phyloP scores from a whole-genome alignment of 2,888 invertebrate genomes.

The Lasius fuliginosus region DNA sequence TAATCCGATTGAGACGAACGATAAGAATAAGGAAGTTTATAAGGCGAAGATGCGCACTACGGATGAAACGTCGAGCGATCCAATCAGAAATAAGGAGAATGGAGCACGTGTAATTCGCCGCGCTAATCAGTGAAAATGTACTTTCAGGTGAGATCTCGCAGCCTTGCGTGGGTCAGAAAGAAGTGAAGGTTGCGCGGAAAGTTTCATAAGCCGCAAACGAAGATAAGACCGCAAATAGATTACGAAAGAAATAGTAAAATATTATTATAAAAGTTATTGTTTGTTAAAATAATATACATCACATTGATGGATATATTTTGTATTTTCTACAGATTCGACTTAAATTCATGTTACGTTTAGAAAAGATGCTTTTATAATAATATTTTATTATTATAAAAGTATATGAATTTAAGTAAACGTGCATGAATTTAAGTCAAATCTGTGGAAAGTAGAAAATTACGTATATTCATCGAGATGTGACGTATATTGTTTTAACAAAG shows the following conservation, averaged over 20 bases:
- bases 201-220: slow-evolving; percentile 12
- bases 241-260: background rate
- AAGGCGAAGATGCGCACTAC: slow-evolving; percentile 11
- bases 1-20: slow-evolving; percentile 33
- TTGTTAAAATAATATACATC: no score
- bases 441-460: background rate
- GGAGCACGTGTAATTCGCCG: background rate
- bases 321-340: no score
- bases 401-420: background rate
- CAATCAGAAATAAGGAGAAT: background rate
- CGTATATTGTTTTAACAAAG: background rate
- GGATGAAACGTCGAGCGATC: background rate
- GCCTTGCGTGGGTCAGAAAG: background rate
- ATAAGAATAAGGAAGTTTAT: slow-evolving; percentile 36
- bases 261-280: background rate
- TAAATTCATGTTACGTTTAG: no score
- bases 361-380: no score
- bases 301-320: no score
- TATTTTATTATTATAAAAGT: no score
- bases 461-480: background rate
- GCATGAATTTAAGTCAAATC: background rate
- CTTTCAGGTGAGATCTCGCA: slow-evolving; percentile 1
- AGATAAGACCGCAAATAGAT: slow-evolving; percentile 8
- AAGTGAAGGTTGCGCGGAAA: slow-evolving; percentile 50
- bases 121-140: slow-evolving; percentile 23